These are phyloP conservation scores for Crax fasciolata DNA, from an alignment of 2,797 vertebrate genomes.

Conservation along the genomic window DNA sequence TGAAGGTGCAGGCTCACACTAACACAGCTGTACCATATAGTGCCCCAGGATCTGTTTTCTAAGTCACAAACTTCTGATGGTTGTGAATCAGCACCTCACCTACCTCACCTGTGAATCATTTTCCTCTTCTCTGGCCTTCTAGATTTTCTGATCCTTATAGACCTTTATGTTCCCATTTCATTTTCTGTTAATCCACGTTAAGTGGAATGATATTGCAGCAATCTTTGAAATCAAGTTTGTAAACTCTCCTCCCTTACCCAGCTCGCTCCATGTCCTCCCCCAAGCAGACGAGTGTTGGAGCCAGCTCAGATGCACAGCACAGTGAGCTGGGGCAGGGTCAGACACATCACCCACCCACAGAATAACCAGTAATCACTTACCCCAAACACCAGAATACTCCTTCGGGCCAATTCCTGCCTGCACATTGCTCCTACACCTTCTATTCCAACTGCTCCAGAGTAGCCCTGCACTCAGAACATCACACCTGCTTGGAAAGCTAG, in stretches of 20 bases:
- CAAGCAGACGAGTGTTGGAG: background rate
- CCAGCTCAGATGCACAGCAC: background rate
- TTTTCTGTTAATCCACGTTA: background rate
- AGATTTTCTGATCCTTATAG: background rate
- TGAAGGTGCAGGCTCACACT: background rate
- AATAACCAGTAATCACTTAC: background rate
- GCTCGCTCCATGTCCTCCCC: background rate
- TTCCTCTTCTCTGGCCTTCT: background rate
- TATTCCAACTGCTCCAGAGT: fast-evolving
- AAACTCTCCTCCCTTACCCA: background rate
- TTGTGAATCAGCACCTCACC: background rate
- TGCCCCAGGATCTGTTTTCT: background rate
- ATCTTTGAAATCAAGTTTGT: background rate
- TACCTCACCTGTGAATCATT: background rate
- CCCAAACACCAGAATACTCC: background rate
- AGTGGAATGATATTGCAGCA: background rate
- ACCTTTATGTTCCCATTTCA: background rate
- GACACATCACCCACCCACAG: background rate
- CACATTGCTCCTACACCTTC: background rate
- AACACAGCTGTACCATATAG: fast-evolving
- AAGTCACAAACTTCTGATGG: background rate
- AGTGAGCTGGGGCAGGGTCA: background rate
- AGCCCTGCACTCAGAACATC: fast-evolving
- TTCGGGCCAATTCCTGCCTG: background rate
- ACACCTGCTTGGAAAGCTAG: background rate